Evolutionary conservation across 2,888 invertebrate genomes (phyloP), one percentile per base, ranked within the genome.

Genomic region (Archaeoteleia sp.): DNA sequence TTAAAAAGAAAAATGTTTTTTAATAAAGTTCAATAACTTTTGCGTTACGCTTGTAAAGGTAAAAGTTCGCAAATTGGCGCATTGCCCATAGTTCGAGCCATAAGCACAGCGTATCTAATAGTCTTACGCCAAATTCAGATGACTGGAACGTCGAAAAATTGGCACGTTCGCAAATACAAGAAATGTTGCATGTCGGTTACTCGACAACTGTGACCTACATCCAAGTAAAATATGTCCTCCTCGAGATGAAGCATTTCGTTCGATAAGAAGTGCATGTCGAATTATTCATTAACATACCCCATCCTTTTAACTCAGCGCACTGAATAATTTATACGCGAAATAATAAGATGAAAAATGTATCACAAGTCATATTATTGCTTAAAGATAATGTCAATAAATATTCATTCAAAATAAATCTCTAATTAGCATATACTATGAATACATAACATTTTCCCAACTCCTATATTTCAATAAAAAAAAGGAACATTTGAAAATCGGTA

Each of bases 121-220:
- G 57, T 65, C 55, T 65, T 65, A 65, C 39, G 63, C 20, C 63
- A 40, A 42, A 54, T 39, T 40, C 57, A 32, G 35, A 45, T 37
- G 39, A 49, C 39, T 13, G 45, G 45, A 42, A 29, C 37, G 40
- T 51, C 48, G 51, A 65, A 65, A 65, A 65, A 65, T 65, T 65
- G 65, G 65, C 57, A 65, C 65, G 55, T 35, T 65, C 27, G 51
- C 65, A 57, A 65, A 65, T 46, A 63, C 55, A 63, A 63, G 63
- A 55, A 63, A 42, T 27, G 20, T 25, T 29, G 43, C 14, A 43
- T 23, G 10, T 13, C 17, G 42, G 58, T 32, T 39, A 58, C 37
- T 58, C 39, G 35, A 57, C 48, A 45, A 58, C 39, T 30, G 43
- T 48, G 57, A 48, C 48, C 48, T 32, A 48, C 30, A 46, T 57